Base-by-base conservation (phyloP, 1,140 invertebrate species). In the Calephelis virginiensis region DNA sequence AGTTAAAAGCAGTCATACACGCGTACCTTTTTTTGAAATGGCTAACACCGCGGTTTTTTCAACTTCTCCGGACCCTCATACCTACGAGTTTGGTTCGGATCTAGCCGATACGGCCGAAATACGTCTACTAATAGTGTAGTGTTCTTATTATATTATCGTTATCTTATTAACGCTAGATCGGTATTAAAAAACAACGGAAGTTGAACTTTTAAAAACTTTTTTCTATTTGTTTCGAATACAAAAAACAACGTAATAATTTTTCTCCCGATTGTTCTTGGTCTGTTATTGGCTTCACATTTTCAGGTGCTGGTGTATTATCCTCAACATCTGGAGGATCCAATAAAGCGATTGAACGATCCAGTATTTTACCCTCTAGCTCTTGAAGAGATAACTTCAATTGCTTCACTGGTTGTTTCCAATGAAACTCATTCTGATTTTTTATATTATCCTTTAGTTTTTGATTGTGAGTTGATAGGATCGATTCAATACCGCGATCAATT, bases 391-490 rank as follows among this genome's bases (percentile, higher is more conserved):
- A 66, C 40, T 68, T 61, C 45, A 38, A 72, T 1, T 48, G 61
- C 68, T 75, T 68, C 1, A 50, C 13, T 43, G 69, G 76, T 7
- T 70, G 70, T 47, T 72, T 40, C 81, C 85, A 84, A n/a, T 48
- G 9, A 67, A 78, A 84, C 74, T 63, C 75, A 37, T 82, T 70
- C 69, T 78, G 71, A 6, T 77, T 83, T 64, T 77, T 74, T 11
- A 89, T 83, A 70, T 90, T 85, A 48, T 77, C 63, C 78, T 82
- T 78, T 68, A 86, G 78, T 67, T 63, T 78, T 75, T 72, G 53
- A 69, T 85, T 87, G 66, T 83, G 70, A 46, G 82, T 89, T 17
- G 48, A 47, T 71, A 90, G 75, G 65, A 89, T 73, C 10, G 66
- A 74, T 78, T 88, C 85, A 59, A 90, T 66, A 28, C 85, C 86